Percentiles rank a stretch among this genome's conserved stretches.
phyloP scores from a whole-genome alignment of 2,113 vertebrate species.

The Elachura formosa region DNA sequence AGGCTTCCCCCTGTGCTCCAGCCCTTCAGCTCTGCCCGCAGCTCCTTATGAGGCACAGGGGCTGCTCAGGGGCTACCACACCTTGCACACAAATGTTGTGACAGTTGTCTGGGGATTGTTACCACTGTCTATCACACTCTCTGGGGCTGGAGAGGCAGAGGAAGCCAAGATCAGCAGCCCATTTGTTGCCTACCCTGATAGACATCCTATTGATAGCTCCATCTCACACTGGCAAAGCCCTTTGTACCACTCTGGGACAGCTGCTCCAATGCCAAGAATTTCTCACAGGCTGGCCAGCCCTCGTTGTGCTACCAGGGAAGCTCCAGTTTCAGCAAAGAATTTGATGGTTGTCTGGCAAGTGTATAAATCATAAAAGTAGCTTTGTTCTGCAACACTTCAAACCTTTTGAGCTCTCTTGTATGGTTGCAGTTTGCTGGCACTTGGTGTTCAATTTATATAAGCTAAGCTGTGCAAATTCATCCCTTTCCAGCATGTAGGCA shows the following conservation, averaged over 20 bases:
- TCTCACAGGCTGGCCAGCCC: slow-evolving; percentile 35
- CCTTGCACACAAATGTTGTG: not conserved
- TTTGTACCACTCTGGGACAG: slow-evolving; percentile 58
- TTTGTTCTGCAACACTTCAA: slow-evolving; percentile 65
- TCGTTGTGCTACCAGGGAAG: slow-evolving; percentile 57
- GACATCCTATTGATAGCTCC: slow-evolving; percentile 62
- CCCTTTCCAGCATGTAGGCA: slow-evolving; percentile 25
- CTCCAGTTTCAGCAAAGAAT: slow-evolving; percentile 67
- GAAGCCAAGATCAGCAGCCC: not conserved
- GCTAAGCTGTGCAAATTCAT: slow-evolving; percentile 36
- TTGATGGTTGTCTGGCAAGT: slow-evolving; percentile 64
- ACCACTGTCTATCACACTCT: not conserved
- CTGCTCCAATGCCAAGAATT: slow-evolving; percentile 61
- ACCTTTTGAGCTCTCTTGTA: not conserved
- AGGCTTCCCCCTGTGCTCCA: not conserved
- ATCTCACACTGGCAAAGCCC: slow-evolving; percentile 38
- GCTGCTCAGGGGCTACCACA: not conserved
- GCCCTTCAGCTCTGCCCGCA: not conserved
- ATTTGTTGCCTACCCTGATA: slow-evolving; percentile 52
- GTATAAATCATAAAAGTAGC: slow-evolving; percentile 68
- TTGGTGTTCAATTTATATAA: slow-evolving; percentile 39
- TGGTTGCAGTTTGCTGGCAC: slow-evolving; percentile 38
- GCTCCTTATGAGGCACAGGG: not conserved
- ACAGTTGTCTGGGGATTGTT: slow-evolving; percentile 15
- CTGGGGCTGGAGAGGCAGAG: not conserved